Percentiles rank a stretch among this genome's conserved stretches.
These are phyloP conservation scores for Meloe dianella DNA, from an alignment of 2,888 invertebrate genomes.

Conservation along the genomic window DNA sequence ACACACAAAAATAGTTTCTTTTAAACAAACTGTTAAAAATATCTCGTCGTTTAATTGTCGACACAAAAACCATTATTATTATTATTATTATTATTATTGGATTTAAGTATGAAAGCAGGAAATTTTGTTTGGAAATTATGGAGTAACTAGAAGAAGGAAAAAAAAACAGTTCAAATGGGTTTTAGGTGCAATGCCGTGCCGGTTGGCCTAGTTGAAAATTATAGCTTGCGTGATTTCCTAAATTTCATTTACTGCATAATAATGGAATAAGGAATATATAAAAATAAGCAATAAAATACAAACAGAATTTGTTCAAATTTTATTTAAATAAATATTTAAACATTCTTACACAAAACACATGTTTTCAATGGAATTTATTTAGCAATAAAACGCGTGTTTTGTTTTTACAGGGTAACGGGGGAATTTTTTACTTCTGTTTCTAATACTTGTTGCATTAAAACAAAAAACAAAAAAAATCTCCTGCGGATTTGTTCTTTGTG, in stretches of 20 bases:
- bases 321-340: not conserved
- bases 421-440: not conserved
- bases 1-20: slow-evolving; percentile 3
- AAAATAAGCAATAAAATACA: not conserved
- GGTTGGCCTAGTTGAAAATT: slow-evolving; percentile 10
- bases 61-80: not conserved
- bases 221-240: not conserved
- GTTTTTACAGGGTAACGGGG: no score
- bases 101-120: no score
- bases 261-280: not conserved
- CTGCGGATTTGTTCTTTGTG: slow-evolving; percentile 17
- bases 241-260: slow-evolving; percentile 4
- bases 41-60: not conserved
- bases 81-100: not conserved
- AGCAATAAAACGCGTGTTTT: no score
- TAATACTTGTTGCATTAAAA: slow-evolving; percentile 31
- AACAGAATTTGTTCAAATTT: not conserved
- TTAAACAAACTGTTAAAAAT: not conserved
- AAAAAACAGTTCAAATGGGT: not conserved
- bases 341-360: not conserved
- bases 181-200: slow-evolving; percentile 11
- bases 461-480: slow-evolving; percentile 22
- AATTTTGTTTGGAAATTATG: not conserved
- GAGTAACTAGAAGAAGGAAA: not conserved
- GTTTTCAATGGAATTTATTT: not conserved